These are phyloP conservation scores for Andrena minutula DNA, from an alignment of 2,888 invertebrate genomes.

Conservation along the genomic window DNA sequence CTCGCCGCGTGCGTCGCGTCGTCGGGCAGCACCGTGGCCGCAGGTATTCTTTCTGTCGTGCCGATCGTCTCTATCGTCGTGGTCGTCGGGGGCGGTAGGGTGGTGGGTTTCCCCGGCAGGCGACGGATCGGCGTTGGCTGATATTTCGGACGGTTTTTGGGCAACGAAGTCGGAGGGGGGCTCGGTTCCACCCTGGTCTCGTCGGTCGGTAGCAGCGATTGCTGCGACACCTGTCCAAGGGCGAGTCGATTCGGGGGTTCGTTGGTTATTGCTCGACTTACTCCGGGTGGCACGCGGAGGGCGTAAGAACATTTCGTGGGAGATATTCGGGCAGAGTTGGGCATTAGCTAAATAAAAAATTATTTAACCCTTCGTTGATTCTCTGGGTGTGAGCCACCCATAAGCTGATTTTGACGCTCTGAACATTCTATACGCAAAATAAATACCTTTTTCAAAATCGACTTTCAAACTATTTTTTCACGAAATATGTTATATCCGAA, in stretches of 20 bases:
- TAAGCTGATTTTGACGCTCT: too few species aligned
- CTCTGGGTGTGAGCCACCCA: too few species aligned
- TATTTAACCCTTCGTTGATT: too few species aligned
- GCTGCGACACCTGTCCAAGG: slow-evolving; percentile 32
- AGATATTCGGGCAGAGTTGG: background rate
- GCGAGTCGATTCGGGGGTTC: background rate
- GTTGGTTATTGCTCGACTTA: background rate
- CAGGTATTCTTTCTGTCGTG: slow-evolving; percentile 63
- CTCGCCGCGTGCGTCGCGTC: slow-evolving; percentile 68
- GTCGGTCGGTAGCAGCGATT: slow-evolving; percentile 59
- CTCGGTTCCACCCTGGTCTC: slow-evolving; percentile 74
- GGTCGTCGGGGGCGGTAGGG: slow-evolving; percentile 52
- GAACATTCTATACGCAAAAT: too few species aligned
- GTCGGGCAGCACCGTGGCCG: slow-evolving; percentile 66
- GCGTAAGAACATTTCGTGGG: too few species aligned
- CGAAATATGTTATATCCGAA: too few species aligned
- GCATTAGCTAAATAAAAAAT: background rate
- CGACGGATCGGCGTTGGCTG: slow-evolving; percentile 74
- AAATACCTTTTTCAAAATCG: too few species aligned
- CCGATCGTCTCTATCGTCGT: slow-evolving; percentile 31
- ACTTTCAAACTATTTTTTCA: too few species aligned
- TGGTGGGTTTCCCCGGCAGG: slow-evolving; percentile 47
- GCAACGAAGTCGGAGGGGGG: slow-evolving; percentile 67
- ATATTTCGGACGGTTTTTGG: slow-evolving; percentile 79
- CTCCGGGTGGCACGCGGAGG: too few species aligned